Evolutionary conservation across 2,888 invertebrate genomes (phyloP).

Genomic region (Meandrusa payeni): DNA sequence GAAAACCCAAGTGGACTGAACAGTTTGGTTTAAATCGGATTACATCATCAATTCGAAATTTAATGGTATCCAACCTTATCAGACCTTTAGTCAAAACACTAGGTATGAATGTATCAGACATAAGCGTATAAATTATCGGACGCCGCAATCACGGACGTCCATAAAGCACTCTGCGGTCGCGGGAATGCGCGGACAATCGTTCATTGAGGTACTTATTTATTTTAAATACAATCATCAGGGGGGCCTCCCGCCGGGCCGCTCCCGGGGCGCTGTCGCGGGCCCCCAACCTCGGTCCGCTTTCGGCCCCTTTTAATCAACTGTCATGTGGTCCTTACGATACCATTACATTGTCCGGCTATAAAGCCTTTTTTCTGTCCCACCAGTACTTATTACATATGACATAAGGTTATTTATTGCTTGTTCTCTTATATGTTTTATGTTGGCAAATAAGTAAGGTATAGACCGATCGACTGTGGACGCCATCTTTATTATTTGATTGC

Average conservation of each 20-base stretch:
- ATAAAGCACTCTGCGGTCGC: slow-evolving; percentile 53
- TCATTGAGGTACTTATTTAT: slow-evolving; percentile 81
- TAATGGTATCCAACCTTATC: too few species aligned
- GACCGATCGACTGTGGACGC: slow-evolving; percentile 44
- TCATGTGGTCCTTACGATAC: slow-evolving; percentile 67
- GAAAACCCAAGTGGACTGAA: too few species aligned
- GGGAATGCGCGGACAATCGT: slow-evolving; percentile 73
- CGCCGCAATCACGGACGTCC: slow-evolving; percentile 47
- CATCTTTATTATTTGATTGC: slow-evolving; percentile 69
- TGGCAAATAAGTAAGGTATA: slow-evolving; percentile 39
- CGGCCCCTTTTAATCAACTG: slow-evolving; percentile 81
- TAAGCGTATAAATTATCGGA: slow-evolving; percentile 52
- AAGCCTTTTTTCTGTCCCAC: slow-evolving; percentile 25
- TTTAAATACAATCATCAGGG: slow-evolving; percentile 81
- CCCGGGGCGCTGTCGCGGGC: slow-evolving; percentile 76
- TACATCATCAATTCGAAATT: too few species aligned
- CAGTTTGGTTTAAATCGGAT: too few species aligned
- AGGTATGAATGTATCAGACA: slow-evolving; percentile 27
- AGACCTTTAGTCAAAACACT: slow-evolving; percentile 8
- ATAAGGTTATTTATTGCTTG: slow-evolving; percentile 33
- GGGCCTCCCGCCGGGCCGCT: slow-evolving; percentile 65
- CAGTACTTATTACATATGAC: slow-evolving; percentile 24
- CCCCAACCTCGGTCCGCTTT: slow-evolving; percentile 72
- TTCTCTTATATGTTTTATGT: slow-evolving; percentile 24
- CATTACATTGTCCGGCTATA: slow-evolving; percentile 40